Evolutionary conservation across 2,113 vertebrate genomes (phyloP).

Genomic region (Tautogolabrus adspersus): DNA sequence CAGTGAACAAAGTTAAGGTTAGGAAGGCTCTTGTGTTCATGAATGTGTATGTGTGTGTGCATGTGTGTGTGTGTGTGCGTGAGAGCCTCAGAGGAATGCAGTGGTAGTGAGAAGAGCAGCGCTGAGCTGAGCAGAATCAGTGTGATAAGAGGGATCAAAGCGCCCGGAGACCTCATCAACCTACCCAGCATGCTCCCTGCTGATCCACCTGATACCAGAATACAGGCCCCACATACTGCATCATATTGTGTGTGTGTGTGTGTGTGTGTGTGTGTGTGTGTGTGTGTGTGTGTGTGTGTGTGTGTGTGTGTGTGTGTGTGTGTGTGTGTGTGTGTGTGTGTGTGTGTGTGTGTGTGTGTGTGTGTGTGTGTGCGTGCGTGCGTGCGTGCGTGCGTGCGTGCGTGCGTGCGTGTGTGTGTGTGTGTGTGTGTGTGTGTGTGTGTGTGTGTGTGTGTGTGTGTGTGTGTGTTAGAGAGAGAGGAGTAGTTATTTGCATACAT

Average conservation of each 20-base stretch:
- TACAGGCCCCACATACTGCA: constrained; percentile 4
- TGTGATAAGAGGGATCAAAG: constrained; percentile 68
- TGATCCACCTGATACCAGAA: constrained; percentile 53
- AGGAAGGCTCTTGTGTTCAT: neutral
- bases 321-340: neutral
- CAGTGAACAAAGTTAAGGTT: constrained; percentile 1
- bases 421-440: neutral
- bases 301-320: neutral
- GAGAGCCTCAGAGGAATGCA: constrained; percentile 52
- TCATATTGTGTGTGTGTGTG: neutral
- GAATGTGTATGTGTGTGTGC: constrained; percentile 30
- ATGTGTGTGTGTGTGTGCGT: constrained; percentile 24
- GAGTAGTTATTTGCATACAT: constrained; percentile 42
- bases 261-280: neutral
- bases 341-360: neutral
- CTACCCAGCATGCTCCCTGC: constrained; percentile 51
- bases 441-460: neutral
- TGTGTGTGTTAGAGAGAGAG: neutral
- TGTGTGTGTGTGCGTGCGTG: neutral
- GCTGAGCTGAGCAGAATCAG: constrained; percentile 59
- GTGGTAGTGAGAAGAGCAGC: constrained; percentile 25
- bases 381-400: no score
- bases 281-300: neutral
- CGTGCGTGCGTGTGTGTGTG: neutral
- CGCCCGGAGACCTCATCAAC: constrained; percentile 55